A percentile compares a stretch with the other conserved stretches of the same genome.
phyloP scores from a whole-genome alignment of 2,113 vertebrate genomes.

The Pteruthius melanotis region DNA sequence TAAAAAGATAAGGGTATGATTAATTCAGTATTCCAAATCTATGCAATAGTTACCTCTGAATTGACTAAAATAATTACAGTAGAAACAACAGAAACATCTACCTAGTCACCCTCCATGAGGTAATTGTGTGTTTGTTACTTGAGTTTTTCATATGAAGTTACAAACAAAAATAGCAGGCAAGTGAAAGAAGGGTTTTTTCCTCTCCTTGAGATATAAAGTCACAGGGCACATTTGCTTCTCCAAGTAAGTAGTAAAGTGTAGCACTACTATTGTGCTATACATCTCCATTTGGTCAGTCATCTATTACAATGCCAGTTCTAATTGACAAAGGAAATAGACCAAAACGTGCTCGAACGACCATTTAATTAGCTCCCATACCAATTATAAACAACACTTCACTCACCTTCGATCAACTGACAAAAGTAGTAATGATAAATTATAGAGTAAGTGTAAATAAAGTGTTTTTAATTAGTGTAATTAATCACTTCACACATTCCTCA shows the following conservation, averaged over 20 bases:
- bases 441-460: conserved; percentile 61
- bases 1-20: neutral
- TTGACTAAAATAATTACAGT: conserved; percentile 27
- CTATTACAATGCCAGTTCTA: neutral
- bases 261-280: neutral
- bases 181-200: neutral
- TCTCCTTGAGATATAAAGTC: neutral
- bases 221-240: neutral
- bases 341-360: neutral
- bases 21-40: conserved; percentile 13
- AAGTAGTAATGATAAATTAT: conserved; percentile 55
- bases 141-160: neutral
- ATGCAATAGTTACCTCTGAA: conserved; percentile 35
- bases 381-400: conserved; percentile 51
- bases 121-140: neutral
- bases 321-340: conserved; percentile 60
- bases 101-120: neutral
- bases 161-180: neutral
- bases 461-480: conserved; percentile 56
- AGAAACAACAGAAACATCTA: neutral
- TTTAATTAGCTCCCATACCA: conserved; percentile 39
- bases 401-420: conserved; percentile 57
- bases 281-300: conserved; percentile 25
- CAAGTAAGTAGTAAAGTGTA: neutral
- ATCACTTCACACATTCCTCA: conserved; percentile 58